Conservation (phyloP, 2,797 vertebrate species). For the Enteromius treurensis region DNA sequence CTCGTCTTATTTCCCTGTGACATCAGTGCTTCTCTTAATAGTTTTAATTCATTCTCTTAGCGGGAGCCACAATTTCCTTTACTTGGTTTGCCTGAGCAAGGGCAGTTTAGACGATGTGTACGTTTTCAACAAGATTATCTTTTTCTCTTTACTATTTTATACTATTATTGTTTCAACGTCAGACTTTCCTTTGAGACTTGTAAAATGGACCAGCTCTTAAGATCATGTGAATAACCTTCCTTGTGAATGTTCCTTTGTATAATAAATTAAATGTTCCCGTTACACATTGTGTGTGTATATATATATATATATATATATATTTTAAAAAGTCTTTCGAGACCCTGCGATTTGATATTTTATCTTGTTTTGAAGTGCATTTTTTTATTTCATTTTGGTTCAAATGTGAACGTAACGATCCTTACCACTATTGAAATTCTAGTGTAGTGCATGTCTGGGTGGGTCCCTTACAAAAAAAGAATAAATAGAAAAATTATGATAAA, state of each 20-base stretch:
- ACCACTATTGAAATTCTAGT: background rate
- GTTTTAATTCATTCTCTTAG: conserved; percentile 46
- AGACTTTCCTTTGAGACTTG: conserved; percentile 56
- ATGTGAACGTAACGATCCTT: background rate
- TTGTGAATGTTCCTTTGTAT: conserved; percentile 71
- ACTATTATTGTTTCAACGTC: conserved; percentile 52
- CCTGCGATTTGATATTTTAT: background rate
- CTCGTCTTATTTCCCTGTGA: conserved; percentile 14
- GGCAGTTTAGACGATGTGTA: conserved; percentile 25
- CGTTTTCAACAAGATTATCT: conserved; percentile 27
- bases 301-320: background rate
- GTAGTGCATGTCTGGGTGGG: background rate
- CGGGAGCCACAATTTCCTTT: conserved; percentile 31
- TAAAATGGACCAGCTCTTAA: conserved; percentile 65
- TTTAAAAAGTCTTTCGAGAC: background rate
- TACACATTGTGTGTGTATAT: background rate
- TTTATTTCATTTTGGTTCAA: background rate
- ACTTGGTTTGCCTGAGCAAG: conserved; percentile 21
- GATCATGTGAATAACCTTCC: conserved; percentile 66
- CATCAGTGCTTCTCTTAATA: conserved; percentile 18
- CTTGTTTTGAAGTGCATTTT: background rate
- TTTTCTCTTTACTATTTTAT: conserved; percentile 55
- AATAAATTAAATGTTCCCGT: conserved; percentile 69
- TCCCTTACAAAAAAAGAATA: background rate
- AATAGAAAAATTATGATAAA: background rate